These are phyloP conservation scores for Drosophila macrothrix DNA, from an alignment of 2,888 invertebrate species.

Conservation along the genomic window DNA sequence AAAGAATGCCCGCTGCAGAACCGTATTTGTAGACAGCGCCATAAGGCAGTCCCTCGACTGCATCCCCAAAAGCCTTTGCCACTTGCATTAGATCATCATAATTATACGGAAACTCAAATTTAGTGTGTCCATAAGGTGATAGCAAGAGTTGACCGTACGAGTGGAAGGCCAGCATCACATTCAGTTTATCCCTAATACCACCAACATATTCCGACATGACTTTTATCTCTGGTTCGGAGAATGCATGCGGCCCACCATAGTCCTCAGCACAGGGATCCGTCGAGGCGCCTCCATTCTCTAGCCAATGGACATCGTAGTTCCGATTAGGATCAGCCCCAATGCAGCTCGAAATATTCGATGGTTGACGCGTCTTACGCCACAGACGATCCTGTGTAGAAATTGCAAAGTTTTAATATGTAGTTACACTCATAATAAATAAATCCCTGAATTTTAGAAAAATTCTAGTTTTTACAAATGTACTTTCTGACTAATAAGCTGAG, in stretches of 20 bases:
- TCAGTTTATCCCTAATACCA: conserved; percentile 83
- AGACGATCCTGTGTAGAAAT: conserved; percentile 85
- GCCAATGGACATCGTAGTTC: conserved; percentile 80
- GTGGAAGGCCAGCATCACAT: conserved; percentile 87
- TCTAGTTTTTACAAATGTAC: not conserved
- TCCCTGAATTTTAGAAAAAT: not conserved
- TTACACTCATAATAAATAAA: not conserved
- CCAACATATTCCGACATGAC: conserved; percentile 85
- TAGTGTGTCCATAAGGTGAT: conserved; percentile 87
- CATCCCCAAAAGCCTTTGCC: conserved; percentile 86
- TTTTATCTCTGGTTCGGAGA: conserved; percentile 86
- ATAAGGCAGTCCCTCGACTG: conserved; percentile 84
- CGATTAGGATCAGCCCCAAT: conserved; percentile 80
- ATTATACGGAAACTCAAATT: conserved; percentile 83
- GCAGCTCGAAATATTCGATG: conserved; percentile 74
- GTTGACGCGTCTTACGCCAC: conserved; percentile 88
- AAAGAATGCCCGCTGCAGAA: conserved; percentile 86
- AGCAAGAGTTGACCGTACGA: conserved; percentile 88
- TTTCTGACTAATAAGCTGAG: not conserved
- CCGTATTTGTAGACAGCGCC: conserved; percentile 86
- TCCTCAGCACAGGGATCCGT: conserved; percentile 82
- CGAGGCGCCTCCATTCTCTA: conserved; percentile 85
- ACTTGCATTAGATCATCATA: conserved; percentile 84
- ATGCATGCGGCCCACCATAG: conserved; percentile 86
- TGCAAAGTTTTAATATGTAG: not conserved